Base-by-base conservation (phyloP, 1,140 invertebrate species). In the Polyergus mexicanus region DNA sequence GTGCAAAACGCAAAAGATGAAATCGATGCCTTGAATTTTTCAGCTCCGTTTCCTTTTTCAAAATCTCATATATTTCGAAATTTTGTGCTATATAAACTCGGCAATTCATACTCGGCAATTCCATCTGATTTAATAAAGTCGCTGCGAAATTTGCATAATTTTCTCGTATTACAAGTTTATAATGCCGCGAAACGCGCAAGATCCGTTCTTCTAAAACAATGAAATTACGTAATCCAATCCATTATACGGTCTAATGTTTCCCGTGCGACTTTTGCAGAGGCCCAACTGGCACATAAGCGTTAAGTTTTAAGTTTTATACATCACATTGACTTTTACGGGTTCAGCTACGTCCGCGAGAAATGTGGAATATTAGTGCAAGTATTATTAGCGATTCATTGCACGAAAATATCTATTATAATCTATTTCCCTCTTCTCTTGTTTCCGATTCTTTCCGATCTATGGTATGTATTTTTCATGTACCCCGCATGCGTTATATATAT, bases 381-480 rank as follows among this genome's bases (percentile, higher is more conserved):
- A 74, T 41, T 44, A 58, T 44, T 25, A 51, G 19, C 10, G 4
- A 83, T 72, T 68, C 68, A 83, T 44, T 16, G 51, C 11, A 4
- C 60, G 11, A 69, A 11, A 69, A 11, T 56, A 16, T 22, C 32
- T 22, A 16, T 58, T 71, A 51, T 51, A 86, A 88, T 88, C 74
- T 83, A 74, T 54, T 83, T 83, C 54, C 22, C 41, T 19, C 60
- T 44, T 44, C 10, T 44, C 44, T 11, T 77, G 51, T 77, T 77
- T 35, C 38, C 16, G 47, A 81, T 81, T 81, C n/a, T n/a, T n/a
- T n/a, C n/a, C n/a, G n/a, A 81, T 81, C 77, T 28, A 13, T n/a
- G n/a, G n/a, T n/a, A n/a, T 11, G 11, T 44, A 58, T 62, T 60
- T 81, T 72, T 35, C 47, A 56, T 19, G 25, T 32, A 1, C 41